Percentiles rank a stretch among this genome's conserved stretches.
These are phyloP conservation scores for Tragulus kanchil DNA, from an alignment of 2,113 vertebrate genomes.

Conservation along the genomic window DNA sequence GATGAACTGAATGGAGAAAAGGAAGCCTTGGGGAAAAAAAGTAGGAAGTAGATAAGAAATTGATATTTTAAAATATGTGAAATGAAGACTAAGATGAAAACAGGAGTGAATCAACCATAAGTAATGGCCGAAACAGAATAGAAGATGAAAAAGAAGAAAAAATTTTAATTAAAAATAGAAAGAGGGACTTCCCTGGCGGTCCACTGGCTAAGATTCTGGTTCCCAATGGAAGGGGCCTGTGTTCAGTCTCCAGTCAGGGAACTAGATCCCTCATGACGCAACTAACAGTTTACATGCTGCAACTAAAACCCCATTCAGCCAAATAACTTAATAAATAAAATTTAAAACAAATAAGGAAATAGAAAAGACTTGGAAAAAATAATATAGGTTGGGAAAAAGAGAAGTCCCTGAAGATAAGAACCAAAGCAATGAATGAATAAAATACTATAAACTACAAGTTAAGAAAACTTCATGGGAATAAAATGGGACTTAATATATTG, in stretches of 20 bases:
- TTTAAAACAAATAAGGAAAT: neutral
- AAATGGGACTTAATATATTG: neutral
- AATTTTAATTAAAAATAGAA: neutral
- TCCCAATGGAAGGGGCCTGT: too few relatives aligned
- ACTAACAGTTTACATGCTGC: too few relatives aligned
- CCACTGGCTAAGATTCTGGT: too few relatives aligned
- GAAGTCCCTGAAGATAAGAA: neutral
- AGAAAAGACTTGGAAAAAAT: neutral
- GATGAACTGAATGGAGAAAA: neutral
- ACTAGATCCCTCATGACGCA: too few relatives aligned
- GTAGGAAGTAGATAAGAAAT: neutral
- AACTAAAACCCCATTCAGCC: too few relatives aligned
- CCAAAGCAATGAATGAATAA: neutral
- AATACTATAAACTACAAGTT: neutral
- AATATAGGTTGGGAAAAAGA: neutral
- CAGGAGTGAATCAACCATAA: neutral
- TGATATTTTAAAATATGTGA: neutral
- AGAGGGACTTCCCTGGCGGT: too few relatives aligned
- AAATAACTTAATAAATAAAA: too few relatives aligned
- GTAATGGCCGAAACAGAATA: neutral
- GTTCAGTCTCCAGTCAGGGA: too few relatives aligned
- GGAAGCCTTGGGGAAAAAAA: neutral
- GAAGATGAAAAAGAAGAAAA: neutral
- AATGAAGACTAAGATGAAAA: neutral
- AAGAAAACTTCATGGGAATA: slow-evolving; percentile 3